Evolutionary conservation across 2,888 invertebrate genomes (phyloP).

Genomic region (Scelioninae gen. 2): DNA sequence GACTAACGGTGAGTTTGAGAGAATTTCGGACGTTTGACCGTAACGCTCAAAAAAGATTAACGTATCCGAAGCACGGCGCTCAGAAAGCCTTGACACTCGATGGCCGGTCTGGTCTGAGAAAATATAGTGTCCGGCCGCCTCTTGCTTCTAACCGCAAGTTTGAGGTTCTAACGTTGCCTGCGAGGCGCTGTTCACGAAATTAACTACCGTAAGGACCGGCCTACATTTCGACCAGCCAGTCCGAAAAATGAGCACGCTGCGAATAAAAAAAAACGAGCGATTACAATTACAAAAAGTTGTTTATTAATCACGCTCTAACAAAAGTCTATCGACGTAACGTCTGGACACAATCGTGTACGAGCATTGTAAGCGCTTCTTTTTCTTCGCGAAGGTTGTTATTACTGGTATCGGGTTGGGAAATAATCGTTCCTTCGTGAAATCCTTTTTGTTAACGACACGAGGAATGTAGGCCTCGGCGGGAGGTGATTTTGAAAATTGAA

Average conservation of each 20-base stretch:
- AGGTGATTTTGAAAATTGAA: constrained; percentile 21
- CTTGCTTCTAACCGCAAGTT: constrained; percentile 32
- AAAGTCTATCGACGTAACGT: constrained; percentile 16
- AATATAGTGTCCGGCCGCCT: constrained; percentile 61
- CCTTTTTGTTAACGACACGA: neutral
- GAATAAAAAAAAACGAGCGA: constrained; percentile 20
- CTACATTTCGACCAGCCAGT: constrained; percentile 30
- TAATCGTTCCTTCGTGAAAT: neutral
- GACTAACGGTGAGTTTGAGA: constrained; percentile 68
- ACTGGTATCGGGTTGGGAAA: neutral
- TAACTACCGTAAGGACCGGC: constrained; percentile 51
- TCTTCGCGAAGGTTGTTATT: neutral
- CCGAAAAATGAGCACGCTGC: constrained; percentile 33
- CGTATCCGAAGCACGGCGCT: constrained; percentile 49
- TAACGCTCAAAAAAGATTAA: constrained; percentile 55
- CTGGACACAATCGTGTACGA: neutral
- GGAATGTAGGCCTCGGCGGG: constrained; percentile 8
- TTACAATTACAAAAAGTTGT: constrained; percentile 25
- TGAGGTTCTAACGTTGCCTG: constrained; percentile 18
- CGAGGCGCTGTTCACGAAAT: constrained; percentile 36
- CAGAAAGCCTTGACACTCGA: constrained; percentile 64
- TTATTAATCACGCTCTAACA: constrained; percentile 25
- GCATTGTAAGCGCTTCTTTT: constrained; percentile 2
- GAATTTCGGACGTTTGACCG: constrained; percentile 68
- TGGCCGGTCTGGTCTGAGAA: constrained; percentile 57